Percentiles rank a stretch among this genome's conserved stretches.
Conservation (phyloP, 2,113 vertebrate species). For the Odontesthes bonariensis region DNA sequence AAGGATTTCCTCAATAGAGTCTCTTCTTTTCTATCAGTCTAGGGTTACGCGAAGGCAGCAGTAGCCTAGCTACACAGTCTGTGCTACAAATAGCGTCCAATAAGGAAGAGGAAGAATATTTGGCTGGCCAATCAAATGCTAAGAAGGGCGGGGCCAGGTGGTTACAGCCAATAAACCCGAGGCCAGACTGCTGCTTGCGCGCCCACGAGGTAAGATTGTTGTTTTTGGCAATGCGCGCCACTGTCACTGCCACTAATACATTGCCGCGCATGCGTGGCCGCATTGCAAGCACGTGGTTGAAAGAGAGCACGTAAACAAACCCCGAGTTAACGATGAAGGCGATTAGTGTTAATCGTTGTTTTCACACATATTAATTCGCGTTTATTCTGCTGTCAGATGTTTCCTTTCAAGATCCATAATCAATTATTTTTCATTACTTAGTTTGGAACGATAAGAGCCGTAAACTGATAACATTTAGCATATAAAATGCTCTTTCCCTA, state of each 20-base stretch:
- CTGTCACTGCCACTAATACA: conserved; percentile 34
- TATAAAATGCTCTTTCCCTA: not conserved
- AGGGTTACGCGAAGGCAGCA: conserved; percentile 50
- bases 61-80: conserved; percentile 65
- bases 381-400: not conserved
- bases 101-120: conserved; percentile 8
- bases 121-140: conserved; percentile 42
- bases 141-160: conserved; percentile 7
- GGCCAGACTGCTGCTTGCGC: conserved; percentile 33
- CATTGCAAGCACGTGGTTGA: conserved; percentile 74
- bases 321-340: not conserved
- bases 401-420: too few species aligned
- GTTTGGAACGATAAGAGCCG: too few species aligned
- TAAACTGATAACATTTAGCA: not conserved
- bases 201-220: conserved; percentile 49
- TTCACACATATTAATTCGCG: not conserved
- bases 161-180: conserved; percentile 59
- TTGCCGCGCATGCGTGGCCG: conserved; percentile 57
- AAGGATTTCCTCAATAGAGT: not conserved
- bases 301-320: conserved; percentile 74
- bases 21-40: not conserved
- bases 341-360: not conserved
- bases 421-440: too few species aligned
- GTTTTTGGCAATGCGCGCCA: conserved; percentile 74
- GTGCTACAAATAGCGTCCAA: conserved; percentile 75